Evolutionary conservation across 2,888 invertebrate species (phyloP), one percentile per base, ranked within the genome.

Genomic region (Eristalinus aeneus): DNA sequence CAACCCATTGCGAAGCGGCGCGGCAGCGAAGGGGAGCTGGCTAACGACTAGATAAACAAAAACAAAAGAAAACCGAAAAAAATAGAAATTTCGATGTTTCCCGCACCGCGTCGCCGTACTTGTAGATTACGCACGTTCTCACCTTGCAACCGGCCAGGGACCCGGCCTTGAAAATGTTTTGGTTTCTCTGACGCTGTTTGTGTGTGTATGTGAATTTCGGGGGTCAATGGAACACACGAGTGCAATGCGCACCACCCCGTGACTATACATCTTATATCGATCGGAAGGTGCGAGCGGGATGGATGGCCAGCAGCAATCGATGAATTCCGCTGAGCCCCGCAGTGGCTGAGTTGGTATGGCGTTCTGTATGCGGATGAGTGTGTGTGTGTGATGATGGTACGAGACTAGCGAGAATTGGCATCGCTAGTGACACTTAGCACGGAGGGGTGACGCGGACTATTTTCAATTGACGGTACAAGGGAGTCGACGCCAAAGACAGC

Each of bases 211-310:
- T 27, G 53, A 16, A 5, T 71, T 80, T 81, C 81, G 68, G 85
- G 85, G 85, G 85, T 86, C 85, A 86, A 86, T 86, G 85, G 81
- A 86, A 86, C 85, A 77, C 69, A 73, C 81, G 69, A 81, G 73
- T 86, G 85, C 85, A 86, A 81, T 81, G 68, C 71, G 72, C 81
- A 71, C 46, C 76, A 68, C 73, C 76, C 68, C 73, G 64, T 81
- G 85, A 80, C 79, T 79, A 27, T 56, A 67, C 56, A 65, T 85
- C 80, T 34, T 32, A 61, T 71, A 75, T 34, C 65, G 60, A 74
- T 67, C 16, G 36, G 61, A 68, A 22, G 53, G n/a, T 8, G 46
- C 46, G 46, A 74, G 36, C 64, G 56, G 2, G 16, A 63, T 46
- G 60, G 56, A 16, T 32, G 56, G 61, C 68, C 16, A 77, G 60